Conservation (phyloP, 2,113 vertebrate species). For the Tinamus guttatus region DNA sequence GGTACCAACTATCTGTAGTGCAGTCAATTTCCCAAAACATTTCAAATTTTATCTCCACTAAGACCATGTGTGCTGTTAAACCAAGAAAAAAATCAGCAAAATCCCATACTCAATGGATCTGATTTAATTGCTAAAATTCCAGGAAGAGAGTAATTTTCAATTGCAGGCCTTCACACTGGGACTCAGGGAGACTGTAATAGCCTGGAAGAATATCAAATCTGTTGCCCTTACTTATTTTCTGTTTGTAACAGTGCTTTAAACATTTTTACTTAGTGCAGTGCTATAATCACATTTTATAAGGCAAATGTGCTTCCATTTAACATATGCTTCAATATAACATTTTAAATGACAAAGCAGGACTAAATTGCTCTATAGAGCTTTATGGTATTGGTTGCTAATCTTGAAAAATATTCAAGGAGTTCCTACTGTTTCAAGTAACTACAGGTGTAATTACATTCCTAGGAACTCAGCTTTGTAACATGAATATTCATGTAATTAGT, state of each 20-base stretch:
- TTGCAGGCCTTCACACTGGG: neutral
- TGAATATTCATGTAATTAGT: slow-evolving; percentile 38
- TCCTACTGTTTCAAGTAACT: neutral
- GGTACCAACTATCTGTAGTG: neutral
- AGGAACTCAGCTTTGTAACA: neutral
- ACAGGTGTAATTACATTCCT: neutral
- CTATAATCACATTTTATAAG: neutral
- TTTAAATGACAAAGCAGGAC: neutral
- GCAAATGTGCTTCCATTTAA: neutral
- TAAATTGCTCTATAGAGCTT: neutral
- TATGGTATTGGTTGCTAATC: neutral
- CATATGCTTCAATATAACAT: neutral
- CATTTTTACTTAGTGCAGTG: neutral
- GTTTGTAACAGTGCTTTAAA: neutral
- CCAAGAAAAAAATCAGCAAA: neutral
- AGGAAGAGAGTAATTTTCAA: neutral
- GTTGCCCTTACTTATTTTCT: neutral
- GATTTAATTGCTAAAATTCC: neutral
- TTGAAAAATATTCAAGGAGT: neutral
- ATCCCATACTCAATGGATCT: neutral
- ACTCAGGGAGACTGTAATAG: neutral
- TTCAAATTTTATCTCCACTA: neutral
- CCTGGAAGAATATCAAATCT: neutral
- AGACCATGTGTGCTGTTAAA: neutral
- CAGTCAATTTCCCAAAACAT: neutral